Evolutionary conservation across 2,113 vertebrate species (phyloP).

Genomic region (Cromileptes altivelis): DNA sequence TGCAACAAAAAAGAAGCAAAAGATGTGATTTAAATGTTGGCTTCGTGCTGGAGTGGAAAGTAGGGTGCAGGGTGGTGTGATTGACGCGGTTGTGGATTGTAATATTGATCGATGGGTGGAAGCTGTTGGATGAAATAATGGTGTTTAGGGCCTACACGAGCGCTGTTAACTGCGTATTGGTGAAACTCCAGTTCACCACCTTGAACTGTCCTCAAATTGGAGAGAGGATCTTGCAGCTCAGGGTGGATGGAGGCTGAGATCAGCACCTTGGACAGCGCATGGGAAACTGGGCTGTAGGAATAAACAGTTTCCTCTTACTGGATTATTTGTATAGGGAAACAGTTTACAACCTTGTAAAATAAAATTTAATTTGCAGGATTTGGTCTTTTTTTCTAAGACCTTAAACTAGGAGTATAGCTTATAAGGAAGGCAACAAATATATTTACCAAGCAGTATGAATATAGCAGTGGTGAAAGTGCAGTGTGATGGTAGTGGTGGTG

Average conservation of each 20-base stretch:
- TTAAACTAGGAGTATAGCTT: not conserved
- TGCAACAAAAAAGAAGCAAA: not conserved
- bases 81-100: conserved; percentile 78
- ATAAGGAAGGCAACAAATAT: not conserved
- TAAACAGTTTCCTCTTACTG: not conserved
- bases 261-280: conserved; percentile 72
- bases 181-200: conserved; percentile 61
- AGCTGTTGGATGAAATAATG: conserved; percentile 79
- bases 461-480: not conserved
- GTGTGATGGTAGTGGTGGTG: conserved; percentile 19
- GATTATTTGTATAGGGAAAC: not conserved
- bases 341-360: not conserved
- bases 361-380: not conserved
- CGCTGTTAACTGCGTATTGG: conserved; percentile 65
- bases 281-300: conserved; percentile 1
- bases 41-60: conserved; percentile 48
- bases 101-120: conserved; percentile 78
- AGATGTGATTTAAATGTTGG: conserved; percentile 62
- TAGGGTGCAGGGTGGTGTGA: conserved; percentile 63
- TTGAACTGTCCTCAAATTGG: conserved; percentile 65
- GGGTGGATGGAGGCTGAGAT: conserved; percentile 17
- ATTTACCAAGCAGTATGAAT: not conserved
- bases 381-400: too few species aligned
- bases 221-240: conserved; percentile 8
- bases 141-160: conserved; percentile 72